Conservation (phyloP, 92 coral and sea anemone species). For the Phymanthus crucifer region DNA sequence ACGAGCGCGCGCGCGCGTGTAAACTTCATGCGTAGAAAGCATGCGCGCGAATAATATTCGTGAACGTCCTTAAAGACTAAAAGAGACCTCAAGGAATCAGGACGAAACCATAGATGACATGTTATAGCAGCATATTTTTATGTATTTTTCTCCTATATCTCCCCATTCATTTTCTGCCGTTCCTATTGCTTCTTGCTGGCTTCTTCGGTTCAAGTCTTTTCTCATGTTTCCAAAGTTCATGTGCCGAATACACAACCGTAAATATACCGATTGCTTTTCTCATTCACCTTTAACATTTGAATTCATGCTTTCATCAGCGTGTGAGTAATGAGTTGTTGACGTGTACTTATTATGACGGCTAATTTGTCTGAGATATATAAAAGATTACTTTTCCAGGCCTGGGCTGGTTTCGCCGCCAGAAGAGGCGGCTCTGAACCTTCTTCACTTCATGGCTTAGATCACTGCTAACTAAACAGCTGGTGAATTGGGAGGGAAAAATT, state of each 20-base stretch:
- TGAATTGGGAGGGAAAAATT: too few species aligned
- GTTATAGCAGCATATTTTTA: too few species aligned
- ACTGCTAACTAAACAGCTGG: too few species aligned
- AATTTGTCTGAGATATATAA: not conserved
- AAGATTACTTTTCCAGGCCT: not conserved
- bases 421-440: not conserved
- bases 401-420: not conserved
- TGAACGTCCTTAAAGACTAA: too few species aligned
- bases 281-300: constrained; percentile 29
- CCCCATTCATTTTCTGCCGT: not conserved
- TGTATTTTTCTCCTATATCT: not conserved
- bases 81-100: too few species aligned
- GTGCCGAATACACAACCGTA: not conserved
- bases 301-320: constrained; percentile 23
- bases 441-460: too few species aligned
- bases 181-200: too few species aligned
- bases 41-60: too few species aligned
- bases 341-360: not conserved
- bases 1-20: too few species aligned
- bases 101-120: too few species aligned
- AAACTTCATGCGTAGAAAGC: too few species aligned
- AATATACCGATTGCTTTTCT: constrained; percentile 2
- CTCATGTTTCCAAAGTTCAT: constrained; percentile 2
- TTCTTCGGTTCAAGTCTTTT: not conserved
- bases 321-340: constrained; percentile 20